Percentiles rank a stretch among this genome's conserved stretches.
These are phyloP conservation scores for Caenorhabditis virilis DNA, from an alignment of 2,888 invertebrate species.

Conservation along the genomic window DNA sequence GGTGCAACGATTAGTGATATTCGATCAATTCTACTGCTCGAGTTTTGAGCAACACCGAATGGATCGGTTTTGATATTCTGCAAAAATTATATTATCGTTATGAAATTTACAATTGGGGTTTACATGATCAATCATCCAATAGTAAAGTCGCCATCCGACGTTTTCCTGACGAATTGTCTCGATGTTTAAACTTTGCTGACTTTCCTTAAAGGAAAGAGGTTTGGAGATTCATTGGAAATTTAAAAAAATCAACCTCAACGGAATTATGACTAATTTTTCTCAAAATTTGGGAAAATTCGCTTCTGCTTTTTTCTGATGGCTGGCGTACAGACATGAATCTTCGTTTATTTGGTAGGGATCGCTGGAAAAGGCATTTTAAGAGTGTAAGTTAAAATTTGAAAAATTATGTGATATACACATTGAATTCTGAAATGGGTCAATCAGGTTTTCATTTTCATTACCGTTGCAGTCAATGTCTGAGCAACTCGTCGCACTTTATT, in stretches of 20 bases:
- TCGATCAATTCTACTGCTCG: constrained; percentile 40
- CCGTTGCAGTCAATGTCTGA: no score
- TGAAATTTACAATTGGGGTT: not conserved
- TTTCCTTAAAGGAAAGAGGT: not conserved
- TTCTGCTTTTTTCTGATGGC: not conserved
- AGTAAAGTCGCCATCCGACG: constrained; percentile 56
- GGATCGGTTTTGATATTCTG: constrained; percentile 50
- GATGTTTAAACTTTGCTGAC: constrained; percentile 18
- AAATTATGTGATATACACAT: no score
- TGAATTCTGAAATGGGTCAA: no score
- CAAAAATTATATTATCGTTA: constrained; percentile 2
- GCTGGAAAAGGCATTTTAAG: no score
- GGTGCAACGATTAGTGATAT: constrained; percentile 77
- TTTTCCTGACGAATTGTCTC: constrained; percentile 52
- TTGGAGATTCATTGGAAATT: not conserved
- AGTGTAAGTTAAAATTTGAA: no score
- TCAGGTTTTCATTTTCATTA: no score
- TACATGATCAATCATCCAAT: constrained; percentile 56
- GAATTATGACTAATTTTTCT: constrained; percentile 26
- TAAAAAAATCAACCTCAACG: not conserved
- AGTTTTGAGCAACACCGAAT: constrained; percentile 49
- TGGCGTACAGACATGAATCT: constrained; percentile 31
- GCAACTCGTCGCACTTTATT: no score
- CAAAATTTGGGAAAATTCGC: not conserved
- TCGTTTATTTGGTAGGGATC: not conserved